Evolutionary conservation across 2,888 invertebrate species (phyloP), one percentile per base, ranked within the genome.

Genomic region (Apodemia hepburni): DNA sequence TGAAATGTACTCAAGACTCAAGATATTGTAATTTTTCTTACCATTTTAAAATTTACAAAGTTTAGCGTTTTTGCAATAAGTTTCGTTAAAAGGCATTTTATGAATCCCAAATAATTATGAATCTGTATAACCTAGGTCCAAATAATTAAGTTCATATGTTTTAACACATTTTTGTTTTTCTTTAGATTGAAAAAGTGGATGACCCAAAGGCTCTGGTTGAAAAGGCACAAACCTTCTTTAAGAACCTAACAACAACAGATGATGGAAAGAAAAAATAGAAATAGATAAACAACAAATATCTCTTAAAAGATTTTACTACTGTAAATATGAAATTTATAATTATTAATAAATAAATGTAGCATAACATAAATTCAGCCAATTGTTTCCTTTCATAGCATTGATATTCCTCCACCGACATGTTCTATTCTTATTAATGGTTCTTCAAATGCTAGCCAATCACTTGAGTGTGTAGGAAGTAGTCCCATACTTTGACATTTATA

Each of bases 401-500:
- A 93, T 65, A 95, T 81, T 62, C 97, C 97, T 68, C 98, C 98
- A 54, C 97, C 97, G 74, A 96, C 95, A 86, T 95, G 96, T 85
- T 98, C 98, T 65, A 96, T 92, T 77, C 97, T 93, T 62, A 94
- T 94, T 79, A 96, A 97, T 2, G 98, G 97, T 79, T 98, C 97
- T 62, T 98, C 97, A 92, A 99, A 99, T 62, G 99, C 98, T 66
- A 99, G 87, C 99, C 99, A 99, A 85, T 99, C 99, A 51, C 99
- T 99, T 0, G 98, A 95, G 87, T 99, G 98, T 60, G 98, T 98
- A 1, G 99, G 99, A 62, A 99, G 87, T 33, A 99, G 85, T 2
- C 99, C 99, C 98, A 99, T 99, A 68, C 98, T 98, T 77, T 99
- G 98, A 82, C 99, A 99, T 86, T 99, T 99, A 81, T 99, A 99